Conservation (phyloP, 2,888 invertebrate species). For the Plagiodera versicolora region DNA sequence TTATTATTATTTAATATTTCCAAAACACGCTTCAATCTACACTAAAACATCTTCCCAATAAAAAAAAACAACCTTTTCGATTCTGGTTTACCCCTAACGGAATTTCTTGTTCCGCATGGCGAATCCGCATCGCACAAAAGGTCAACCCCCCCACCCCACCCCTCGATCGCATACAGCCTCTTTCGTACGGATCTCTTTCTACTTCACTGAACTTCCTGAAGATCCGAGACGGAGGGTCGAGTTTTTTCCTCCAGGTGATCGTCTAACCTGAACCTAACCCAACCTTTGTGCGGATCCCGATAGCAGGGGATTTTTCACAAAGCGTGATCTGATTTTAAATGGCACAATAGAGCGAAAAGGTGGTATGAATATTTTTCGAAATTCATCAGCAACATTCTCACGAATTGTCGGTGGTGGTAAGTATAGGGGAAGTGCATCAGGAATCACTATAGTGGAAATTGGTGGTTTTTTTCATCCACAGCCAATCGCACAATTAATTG, state of each 20-base stretch:
- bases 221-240: conserved; percentile 16
- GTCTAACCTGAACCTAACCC: conserved; percentile 44
- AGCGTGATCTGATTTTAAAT: conserved; percentile 54
- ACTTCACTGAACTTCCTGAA: conserved; percentile 30
- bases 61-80: conserved; percentile 12
- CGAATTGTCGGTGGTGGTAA: too few relatives aligned
- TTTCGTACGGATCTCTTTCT: conserved; percentile 17
- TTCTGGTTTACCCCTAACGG: conserved; percentile 30
- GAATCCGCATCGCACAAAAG: conserved; percentile 35
- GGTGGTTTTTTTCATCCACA: too few relatives aligned
- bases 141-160: conserved; percentile 30
- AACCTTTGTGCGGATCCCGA: conserved; percentile 36
- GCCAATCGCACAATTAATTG: too few relatives aligned
- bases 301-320: conserved; percentile 44
- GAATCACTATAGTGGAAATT: too few relatives aligned
- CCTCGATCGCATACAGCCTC: conserved; percentile 21
- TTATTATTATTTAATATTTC: too few relatives aligned
- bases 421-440: too few relatives aligned
- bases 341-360: conserved; percentile 48
- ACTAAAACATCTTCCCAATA: too few relatives aligned
- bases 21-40: too few relatives aligned
- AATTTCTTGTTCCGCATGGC: conserved; percentile 37
- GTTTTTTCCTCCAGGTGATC: conserved; percentile 44
- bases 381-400: conserved; percentile 38
- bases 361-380: conserved; percentile 44